Evolutionary conservation across 37 sponge, comb jelly and placozoan genomes (phyloP).

Genomic region (Hormiphora californensis): DNA sequence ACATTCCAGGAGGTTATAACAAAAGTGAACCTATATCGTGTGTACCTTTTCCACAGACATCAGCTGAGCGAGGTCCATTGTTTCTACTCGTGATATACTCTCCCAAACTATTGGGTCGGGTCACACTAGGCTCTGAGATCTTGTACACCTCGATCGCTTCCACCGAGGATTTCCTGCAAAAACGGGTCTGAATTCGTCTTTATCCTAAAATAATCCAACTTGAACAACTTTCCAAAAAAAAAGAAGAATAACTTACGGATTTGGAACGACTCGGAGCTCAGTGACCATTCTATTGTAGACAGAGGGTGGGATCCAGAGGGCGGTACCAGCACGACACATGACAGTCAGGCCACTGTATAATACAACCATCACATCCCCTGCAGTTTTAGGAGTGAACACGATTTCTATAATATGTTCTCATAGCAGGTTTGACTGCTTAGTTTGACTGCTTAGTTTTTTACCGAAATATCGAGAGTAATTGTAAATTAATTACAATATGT

Average conservation of each 20-base stretch:
- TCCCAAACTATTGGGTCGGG: background rate
- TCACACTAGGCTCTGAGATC: slow-evolving; percentile 27
- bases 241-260: background rate
- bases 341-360: slow-evolving; percentile 42
- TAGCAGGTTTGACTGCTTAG: too few relatives aligned
- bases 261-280: slow-evolving; percentile 19
- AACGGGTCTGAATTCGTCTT: too few relatives aligned
- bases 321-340: slow-evolving; percentile 13
- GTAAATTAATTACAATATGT: too few relatives aligned
- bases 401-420: too few relatives aligned
- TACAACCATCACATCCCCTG: slow-evolving; percentile 45
- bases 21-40: too few relatives aligned
- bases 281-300: slow-evolving; percentile 51
- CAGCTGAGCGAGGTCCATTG: slow-evolving; percentile 31
- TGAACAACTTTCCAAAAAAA: background rate
- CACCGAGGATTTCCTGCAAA: slow-evolving; percentile 15
- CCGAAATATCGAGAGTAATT: too few relatives aligned
- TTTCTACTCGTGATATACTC: slow-evolving; percentile 31
- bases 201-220: background rate
- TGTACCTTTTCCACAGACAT: too few relatives aligned
- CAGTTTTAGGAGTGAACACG: too few relatives aligned
- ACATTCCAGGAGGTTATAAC: too few relatives aligned
- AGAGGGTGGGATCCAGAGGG: slow-evolving; percentile 5
- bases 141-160: slow-evolving; percentile 31
- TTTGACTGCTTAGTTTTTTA: too few relatives aligned